Percentiles rank a stretch among this genome's conserved stretches.
These are phyloP conservation scores for Hephaestus fuliginosus DNA, from an alignment of 2,797 vertebrate species.

Conservation along the genomic window DNA sequence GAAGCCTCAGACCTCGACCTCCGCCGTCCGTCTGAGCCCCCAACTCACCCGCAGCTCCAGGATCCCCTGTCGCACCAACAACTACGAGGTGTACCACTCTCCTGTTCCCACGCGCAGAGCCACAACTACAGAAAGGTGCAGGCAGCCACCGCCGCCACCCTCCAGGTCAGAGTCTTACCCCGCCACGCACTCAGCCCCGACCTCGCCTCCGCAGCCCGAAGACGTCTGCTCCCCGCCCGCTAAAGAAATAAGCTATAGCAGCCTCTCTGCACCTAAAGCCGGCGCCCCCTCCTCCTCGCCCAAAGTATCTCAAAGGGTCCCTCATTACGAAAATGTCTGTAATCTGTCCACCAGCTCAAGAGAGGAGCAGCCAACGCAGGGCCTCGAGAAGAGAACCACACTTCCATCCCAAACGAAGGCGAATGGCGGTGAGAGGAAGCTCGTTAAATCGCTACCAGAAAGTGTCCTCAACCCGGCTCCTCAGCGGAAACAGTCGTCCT, in stretches of 20 bases:
- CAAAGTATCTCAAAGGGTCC: constrained; percentile 81
- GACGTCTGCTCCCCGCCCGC: constrained; percentile 72
- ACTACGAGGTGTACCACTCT: constrained; percentile 92
- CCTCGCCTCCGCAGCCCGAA: constrained; percentile 84
- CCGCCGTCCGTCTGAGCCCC: constrained; percentile 90
- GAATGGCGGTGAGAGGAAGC: constrained; percentile 79
- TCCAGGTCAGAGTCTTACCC: constrained; percentile 85
- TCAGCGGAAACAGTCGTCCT: constrained; percentile 80
- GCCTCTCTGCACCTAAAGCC: constrained; percentile 79
- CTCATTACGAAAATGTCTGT: constrained; percentile 90
- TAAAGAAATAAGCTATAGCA: constrained; percentile 82
- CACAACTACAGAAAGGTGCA: constrained; percentile 86
- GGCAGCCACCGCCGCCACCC: constrained; percentile 82
- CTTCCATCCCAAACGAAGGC: constrained; percentile 82
- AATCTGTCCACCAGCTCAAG: constrained; percentile 72
- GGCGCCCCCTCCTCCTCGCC: constrained; percentile 61
- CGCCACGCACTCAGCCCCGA: constrained; percentile 84
- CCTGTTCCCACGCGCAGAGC: constrained; percentile 87
- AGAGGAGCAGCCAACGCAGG: constrained; percentile 66
- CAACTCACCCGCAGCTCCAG: constrained; percentile 93
- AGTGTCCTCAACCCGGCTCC: constrained; percentile 66
- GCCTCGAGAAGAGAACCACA: constrained; percentile 80
- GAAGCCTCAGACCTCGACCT: constrained; percentile 82
- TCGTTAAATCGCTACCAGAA: constrained; percentile 80
- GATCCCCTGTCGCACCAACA: constrained; percentile 94